Conservation (phyloP, 2,113 vertebrate species). For the Himantopus leucocephalus region DNA sequence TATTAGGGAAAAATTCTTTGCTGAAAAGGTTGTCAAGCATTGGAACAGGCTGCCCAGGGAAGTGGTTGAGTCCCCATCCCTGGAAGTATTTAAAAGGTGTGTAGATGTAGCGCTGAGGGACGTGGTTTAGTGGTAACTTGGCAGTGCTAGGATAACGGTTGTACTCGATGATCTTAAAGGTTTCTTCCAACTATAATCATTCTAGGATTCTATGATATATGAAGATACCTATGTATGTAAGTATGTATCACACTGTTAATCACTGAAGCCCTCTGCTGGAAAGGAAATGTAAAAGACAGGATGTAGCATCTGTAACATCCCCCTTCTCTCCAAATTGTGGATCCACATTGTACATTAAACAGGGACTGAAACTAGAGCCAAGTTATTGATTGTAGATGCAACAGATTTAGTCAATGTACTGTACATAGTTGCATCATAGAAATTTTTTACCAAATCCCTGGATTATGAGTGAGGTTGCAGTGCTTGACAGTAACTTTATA, state of each 20-base stretch:
- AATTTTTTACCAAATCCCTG: background rate
- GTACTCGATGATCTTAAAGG: too few relatives aligned
- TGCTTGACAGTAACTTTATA: background rate
- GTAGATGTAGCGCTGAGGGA: too few relatives aligned
- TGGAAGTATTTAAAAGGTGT: too few relatives aligned
- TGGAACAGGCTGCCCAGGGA: too few relatives aligned
- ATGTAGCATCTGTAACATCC: background rate
- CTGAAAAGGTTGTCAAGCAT: too few relatives aligned
- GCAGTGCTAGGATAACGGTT: too few relatives aligned
- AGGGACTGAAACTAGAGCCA: background rate
- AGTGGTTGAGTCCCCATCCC: too few relatives aligned
- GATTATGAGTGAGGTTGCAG: background rate
- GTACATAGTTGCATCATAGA: background rate
- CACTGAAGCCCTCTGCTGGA: constrained; percentile 7
- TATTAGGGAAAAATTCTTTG: too few relatives aligned
- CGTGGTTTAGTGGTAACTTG: too few relatives aligned
- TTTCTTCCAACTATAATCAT: too few relatives aligned
- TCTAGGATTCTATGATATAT: too few relatives aligned
- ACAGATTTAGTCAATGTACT: background rate
- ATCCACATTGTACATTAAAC: background rate
- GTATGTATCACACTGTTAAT: background rate
- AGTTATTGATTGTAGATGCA: background rate
- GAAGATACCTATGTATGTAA: accelerated
- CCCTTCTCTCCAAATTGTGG: background rate
- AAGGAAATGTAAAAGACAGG: background rate